Evolutionary conservation across 2,797 vertebrate genomes (phyloP).

Genomic region (Macroramphosus scolopax): DNA sequence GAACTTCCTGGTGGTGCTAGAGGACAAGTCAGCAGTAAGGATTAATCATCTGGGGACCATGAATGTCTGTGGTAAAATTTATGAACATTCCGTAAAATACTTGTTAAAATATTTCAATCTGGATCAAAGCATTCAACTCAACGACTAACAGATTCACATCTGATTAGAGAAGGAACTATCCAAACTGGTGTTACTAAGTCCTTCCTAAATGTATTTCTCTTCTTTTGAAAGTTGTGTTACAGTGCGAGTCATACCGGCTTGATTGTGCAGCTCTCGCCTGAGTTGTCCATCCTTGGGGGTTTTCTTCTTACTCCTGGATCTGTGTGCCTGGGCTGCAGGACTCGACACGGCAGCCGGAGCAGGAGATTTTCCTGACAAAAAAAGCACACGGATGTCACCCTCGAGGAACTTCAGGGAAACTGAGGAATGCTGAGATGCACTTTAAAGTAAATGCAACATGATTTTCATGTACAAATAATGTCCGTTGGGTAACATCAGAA

Average conservation of each 20-base stretch:
- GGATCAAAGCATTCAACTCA: too few species aligned
- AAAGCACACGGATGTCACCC: constrained; percentile 51
- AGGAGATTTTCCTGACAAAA: constrained; percentile 75
- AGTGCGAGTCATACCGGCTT: constrained; percentile 68
- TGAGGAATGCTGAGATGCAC: constrained; percentile 24
- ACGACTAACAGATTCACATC: too few species aligned
- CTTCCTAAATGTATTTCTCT: too few species aligned
- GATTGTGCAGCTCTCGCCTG: constrained; percentile 75
- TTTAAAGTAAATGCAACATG: constrained; percentile 39
- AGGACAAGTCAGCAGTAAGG: too few species aligned
- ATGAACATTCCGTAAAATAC: too few species aligned
- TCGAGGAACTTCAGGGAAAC: constrained; percentile 29
- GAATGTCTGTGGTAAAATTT: too few species aligned
- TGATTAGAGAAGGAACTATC: too few species aligned
- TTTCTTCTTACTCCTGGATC: constrained; percentile 82
- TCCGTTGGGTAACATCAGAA: constrained; percentile 34
- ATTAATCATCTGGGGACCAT: too few species aligned
- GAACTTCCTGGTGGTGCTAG: not conserved
- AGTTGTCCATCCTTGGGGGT: constrained; percentile 79
- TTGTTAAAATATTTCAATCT: too few species aligned
- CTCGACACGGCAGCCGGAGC: constrained; percentile 56
- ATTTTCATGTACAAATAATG: constrained; percentile 46
- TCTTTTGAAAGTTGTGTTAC: too few species aligned
- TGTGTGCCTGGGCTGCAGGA: constrained; percentile 71
- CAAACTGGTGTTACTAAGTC: too few species aligned